These are phyloP conservation scores for Strix aluco DNA, from an alignment of 2,113 vertebrate species.

Conservation along the genomic window DNA sequence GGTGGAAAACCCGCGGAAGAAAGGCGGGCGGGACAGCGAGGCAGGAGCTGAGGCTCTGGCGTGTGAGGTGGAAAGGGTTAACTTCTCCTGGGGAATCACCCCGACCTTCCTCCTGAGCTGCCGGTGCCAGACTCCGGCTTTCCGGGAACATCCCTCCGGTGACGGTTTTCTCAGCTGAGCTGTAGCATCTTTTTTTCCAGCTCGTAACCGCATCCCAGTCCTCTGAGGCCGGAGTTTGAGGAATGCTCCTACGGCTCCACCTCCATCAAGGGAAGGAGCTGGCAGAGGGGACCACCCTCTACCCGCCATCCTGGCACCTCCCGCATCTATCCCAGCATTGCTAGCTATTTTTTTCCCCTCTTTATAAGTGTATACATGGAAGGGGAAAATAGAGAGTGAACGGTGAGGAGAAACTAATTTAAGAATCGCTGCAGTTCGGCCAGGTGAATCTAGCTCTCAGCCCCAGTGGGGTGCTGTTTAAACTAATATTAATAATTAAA, in stretches of 20 bases:
- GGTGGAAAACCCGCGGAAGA: neutral
- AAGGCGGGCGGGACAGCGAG: neutral
- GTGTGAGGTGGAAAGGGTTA: neutral
- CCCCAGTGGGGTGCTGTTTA: accelerated
- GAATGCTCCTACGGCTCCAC: neutral
- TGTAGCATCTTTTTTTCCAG: no score
- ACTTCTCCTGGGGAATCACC: neutral
- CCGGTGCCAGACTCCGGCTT: neutral
- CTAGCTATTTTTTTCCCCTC: accelerated
- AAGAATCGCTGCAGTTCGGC: accelerated
- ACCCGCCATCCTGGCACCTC: neutral
- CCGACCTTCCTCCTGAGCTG: neutral
- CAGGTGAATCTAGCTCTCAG: accelerated
- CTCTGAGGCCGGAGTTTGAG: neutral
- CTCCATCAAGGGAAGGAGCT: neutral
- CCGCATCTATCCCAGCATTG: neutral
- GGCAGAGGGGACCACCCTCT: neutral
- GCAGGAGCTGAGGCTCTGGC: neutral
- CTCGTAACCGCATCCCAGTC: neutral
- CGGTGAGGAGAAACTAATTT: neutral
- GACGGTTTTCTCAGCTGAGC: neutral
- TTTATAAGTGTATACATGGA: no score
- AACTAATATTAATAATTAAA: no score
- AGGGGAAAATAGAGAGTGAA: neutral
- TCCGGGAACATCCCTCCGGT: neutral